A percentile compares a stretch with the other conserved stretches of the same genome.
phyloP scores from a whole-genome alignment of 2,888 invertebrate species.

The Nymphalis c-album region DNA sequence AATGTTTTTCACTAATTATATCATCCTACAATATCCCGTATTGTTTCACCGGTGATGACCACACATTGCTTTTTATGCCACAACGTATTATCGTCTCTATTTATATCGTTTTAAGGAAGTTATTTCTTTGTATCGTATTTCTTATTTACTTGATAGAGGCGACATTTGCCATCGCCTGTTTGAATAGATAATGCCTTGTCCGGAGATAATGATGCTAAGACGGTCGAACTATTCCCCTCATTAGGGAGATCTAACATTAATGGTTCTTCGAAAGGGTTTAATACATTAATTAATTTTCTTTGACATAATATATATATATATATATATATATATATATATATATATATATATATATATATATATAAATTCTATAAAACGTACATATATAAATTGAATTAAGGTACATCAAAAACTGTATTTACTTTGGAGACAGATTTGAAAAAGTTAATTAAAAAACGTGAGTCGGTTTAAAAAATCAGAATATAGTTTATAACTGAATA shows the following conservation, averaged over 20 bases:
- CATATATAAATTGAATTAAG: too few species aligned
- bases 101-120: constrained; percentile 4
- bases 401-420: too few species aligned
- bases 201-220: constrained; percentile 54
- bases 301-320: neutral
- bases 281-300: constrained; percentile 27
- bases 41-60: constrained; percentile 19
- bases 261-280: constrained; percentile 26
- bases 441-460: too few species aligned
- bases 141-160: constrained; percentile 39
- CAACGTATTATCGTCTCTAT: constrained; percentile 14
- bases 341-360: neutral
- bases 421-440: neutral
- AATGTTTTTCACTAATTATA: constrained; percentile 17
- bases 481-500: too few species aligned
- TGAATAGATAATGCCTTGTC: constrained; percentile 53
- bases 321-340: neutral
- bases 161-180: constrained; percentile 50
- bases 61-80: constrained; percentile 22
- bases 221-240: constrained; percentile 48
- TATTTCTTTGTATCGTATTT: constrained; percentile 7
- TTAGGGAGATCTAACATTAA: constrained; percentile 49
- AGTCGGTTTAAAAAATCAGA: too few species aligned
- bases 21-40: constrained; percentile 19
- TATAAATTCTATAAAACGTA: too few species aligned